Percentiles rank a stretch among this genome's conserved stretches.
phyloP scores from a whole-genome alignment of 92 coral and sea anemone genomes.

The Parazoanthus darwini region DNA sequence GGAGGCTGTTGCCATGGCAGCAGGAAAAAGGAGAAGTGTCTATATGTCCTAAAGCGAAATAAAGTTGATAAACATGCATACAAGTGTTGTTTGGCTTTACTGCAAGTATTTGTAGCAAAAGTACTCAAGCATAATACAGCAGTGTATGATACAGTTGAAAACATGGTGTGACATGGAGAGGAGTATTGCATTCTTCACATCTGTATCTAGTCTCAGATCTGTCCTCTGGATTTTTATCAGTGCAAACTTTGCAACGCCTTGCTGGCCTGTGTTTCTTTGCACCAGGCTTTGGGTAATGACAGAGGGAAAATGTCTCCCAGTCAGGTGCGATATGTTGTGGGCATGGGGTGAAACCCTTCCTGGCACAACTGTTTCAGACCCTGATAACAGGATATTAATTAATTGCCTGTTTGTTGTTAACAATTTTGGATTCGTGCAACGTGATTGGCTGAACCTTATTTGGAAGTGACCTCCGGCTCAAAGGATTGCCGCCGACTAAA shows the following conservation, averaged over 20 bases:
- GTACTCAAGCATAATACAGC: conserved; percentile 14
- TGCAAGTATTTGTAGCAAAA: background rate
- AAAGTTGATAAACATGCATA: background rate
- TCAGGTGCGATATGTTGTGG: conserved; percentile 30
- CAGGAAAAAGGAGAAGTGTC: background rate
- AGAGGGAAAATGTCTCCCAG: conserved; percentile 35
- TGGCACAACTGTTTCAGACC: background rate
- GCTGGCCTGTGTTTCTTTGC: conserved; percentile 40
- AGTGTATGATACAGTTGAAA: conserved; percentile 16
- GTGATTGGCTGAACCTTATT: too few species aligned
- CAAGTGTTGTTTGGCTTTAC: background rate
- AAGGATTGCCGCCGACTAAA: too few species aligned
- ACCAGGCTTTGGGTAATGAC: conserved; percentile 44
- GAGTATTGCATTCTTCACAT: conserved; percentile 31
- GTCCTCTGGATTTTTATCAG: background rate
- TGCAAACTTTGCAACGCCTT: conserved; percentile 42
- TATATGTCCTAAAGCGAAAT: background rate
- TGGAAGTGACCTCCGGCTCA: too few species aligned
- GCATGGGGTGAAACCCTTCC: conserved; percentile 34
- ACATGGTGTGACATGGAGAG: conserved; percentile 23
- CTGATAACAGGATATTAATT: too few species aligned
- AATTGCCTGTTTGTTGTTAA: too few species aligned
- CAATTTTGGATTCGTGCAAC: too few species aligned
- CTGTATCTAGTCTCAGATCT: conserved; percentile 38
- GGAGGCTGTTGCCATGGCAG: background rate